These are phyloP conservation scores for Porites lobata DNA, from an alignment of 92 coral and sea anemone species.

Conservation along the genomic window DNA sequence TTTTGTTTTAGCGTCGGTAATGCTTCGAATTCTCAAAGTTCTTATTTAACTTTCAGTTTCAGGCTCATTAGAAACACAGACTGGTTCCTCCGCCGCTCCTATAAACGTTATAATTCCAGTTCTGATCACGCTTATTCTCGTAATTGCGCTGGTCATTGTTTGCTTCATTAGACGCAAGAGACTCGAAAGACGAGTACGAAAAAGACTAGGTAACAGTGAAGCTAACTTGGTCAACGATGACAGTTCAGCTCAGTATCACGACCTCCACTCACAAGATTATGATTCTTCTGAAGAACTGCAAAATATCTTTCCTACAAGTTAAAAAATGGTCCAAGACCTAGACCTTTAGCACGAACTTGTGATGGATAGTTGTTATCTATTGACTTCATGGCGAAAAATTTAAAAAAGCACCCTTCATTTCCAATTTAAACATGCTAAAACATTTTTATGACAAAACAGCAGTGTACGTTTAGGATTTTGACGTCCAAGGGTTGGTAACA, in stretches of 20 bases:
- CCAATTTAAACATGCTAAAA: too few species aligned
- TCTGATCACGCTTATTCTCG: constrained; percentile 10
- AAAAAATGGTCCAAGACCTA: too few species aligned
- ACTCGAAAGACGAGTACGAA: neutral
- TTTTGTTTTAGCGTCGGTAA: neutral
- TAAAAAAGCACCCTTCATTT: too few species aligned
- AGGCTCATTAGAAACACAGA: neutral
- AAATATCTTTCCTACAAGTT: constrained; percentile 25
- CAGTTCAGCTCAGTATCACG: neutral
- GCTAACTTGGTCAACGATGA: neutral
- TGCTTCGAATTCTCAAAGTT: neutral
- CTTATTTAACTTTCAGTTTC: neutral
- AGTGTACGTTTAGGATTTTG: too few species aligned
- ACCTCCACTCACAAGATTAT: constrained; percentile 29
- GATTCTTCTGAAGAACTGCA: constrained; percentile 20
- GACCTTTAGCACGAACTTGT: too few species aligned
- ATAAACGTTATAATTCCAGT: constrained; percentile 9
- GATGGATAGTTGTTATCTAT: too few species aligned
- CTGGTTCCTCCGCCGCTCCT: neutral
- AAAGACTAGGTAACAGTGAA: neutral
- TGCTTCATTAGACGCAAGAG: constrained; percentile 36
- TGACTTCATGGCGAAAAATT: too few species aligned
- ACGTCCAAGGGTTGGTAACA: too few species aligned
- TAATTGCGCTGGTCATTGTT: neutral
- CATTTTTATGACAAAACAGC: too few species aligned